phyloP scores from a whole-genome alignment of 2,113 vertebrate species.

The Neomonachus schauinslandi region DNA sequence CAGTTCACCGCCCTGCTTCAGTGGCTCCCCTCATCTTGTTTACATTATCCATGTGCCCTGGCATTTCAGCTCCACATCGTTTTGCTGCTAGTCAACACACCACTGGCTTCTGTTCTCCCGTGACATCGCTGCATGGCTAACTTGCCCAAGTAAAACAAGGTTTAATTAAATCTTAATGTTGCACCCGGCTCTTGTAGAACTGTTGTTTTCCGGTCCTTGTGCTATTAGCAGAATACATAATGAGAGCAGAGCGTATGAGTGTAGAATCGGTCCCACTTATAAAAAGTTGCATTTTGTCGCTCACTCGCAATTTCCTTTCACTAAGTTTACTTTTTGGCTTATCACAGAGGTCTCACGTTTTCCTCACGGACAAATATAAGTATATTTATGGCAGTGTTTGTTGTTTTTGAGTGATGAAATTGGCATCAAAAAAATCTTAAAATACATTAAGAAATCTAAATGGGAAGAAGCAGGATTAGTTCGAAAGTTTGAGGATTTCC shows the following conservation, averaged over 20 bases:
- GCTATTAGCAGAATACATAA: constrained; percentile 56
- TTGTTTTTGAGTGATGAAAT: background rate
- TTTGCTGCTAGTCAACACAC: background rate
- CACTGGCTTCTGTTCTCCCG: background rate
- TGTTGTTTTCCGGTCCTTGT: constrained; percentile 48
- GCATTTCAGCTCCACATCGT: background rate
- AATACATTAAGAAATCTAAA: background rate
- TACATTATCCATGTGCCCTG: background rate
- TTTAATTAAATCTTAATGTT: constrained; percentile 79
- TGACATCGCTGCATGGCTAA: constrained; percentile 16
- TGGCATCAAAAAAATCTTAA: background rate
- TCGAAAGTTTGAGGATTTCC: background rate
- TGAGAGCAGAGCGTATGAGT: background rate
- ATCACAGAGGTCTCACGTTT: background rate
- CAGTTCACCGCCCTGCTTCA: background rate
- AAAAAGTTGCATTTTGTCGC: background rate
- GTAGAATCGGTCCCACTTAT: background rate
- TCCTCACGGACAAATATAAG: background rate
- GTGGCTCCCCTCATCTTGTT: background rate
- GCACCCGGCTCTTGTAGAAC: background rate
- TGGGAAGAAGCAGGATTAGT: background rate
- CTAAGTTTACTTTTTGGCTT: background rate
- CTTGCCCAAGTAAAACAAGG: constrained; percentile 54
- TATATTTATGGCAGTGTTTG: background rate
- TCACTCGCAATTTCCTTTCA: background rate